A percentile compares a stretch with the other conserved stretches of the same genome.
Conservation (phyloP, 2,113 vertebrate species). For the Rhipidura dahli region DNA sequence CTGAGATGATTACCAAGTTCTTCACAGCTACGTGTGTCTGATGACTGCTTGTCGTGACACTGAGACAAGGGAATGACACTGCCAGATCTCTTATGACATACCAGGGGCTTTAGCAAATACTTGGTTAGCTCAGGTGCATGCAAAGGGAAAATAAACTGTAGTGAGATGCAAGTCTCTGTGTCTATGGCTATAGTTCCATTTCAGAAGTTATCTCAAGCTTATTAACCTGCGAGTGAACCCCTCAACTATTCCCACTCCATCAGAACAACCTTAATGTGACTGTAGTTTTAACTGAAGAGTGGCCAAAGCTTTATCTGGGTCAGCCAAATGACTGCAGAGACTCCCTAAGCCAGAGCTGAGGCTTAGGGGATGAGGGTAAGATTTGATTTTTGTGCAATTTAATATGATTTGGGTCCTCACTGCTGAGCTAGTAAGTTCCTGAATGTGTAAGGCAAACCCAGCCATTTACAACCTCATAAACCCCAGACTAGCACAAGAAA, state of each 20-base stretch:
- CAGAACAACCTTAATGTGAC: not conserved
- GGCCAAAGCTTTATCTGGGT: not conserved
- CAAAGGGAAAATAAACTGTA: not conserved
- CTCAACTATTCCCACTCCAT: not conserved
- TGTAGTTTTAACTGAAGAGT: not conserved
- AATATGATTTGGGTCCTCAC: not conserved
- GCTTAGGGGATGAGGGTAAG: not conserved
- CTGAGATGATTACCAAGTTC: not conserved
- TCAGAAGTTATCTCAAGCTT: not conserved
- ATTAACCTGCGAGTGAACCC: not conserved
- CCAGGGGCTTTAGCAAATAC: not conserved
- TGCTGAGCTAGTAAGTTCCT: conserved; percentile 11
- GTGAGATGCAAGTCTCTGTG: not conserved
- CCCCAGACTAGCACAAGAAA: not conserved
- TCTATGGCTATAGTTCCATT: not conserved
- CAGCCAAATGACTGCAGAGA: not conserved
- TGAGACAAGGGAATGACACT: not conserved
- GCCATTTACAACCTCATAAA: not conserved
- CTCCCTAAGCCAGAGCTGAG: not conserved
- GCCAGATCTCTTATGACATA: not conserved
- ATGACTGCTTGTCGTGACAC: not conserved
- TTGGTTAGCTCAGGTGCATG: not conserved
- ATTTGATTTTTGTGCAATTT: not conserved
- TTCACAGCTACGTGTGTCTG: not conserved
- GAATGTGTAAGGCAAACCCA: not conserved